A percentile compares a stretch with the other conserved stretches of the same genome.
phyloP scores from a whole-genome alignment of 2,113 vertebrate genomes.

The Gallinago media region DNA sequence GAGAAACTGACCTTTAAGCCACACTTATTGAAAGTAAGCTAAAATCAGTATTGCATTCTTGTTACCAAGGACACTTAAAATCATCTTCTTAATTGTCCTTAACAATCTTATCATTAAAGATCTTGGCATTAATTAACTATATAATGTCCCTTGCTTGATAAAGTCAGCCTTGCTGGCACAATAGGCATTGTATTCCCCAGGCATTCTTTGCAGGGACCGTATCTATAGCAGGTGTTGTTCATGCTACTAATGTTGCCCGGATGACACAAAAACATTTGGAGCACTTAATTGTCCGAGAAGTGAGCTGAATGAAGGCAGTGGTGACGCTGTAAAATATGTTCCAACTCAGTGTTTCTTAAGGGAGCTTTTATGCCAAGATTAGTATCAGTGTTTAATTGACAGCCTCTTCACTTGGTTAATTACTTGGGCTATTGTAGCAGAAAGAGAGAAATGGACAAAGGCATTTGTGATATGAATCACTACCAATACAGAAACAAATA shows the following conservation, averaged over 20 bases:
- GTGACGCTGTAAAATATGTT: conserved; percentile 78
- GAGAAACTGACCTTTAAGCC: conserved; percentile 81
- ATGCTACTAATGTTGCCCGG: conserved; percentile 74
- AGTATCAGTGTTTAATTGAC: conserved; percentile 88
- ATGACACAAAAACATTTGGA: conserved; percentile 79
- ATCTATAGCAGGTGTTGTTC: conserved; percentile 71
- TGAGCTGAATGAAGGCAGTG: conserved; percentile 80
- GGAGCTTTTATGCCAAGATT: conserved; percentile 84
- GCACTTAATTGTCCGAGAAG: conserved; percentile 81
- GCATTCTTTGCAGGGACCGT: conserved; percentile 73
- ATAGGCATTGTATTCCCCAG: conserved; percentile 69
- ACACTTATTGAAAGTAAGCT: conserved; percentile 81
- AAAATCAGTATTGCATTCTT: conserved; percentile 77
- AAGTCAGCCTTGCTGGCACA: conserved; percentile 75
- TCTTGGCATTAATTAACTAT: conserved; percentile 81
- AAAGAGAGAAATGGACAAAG: conserved; percentile 75
- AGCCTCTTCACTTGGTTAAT: conserved; percentile 86
- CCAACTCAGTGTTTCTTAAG: conserved; percentile 75
- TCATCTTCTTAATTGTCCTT: conserved; percentile 85
- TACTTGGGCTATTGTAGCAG: conserved; percentile 75
- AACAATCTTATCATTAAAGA: conserved; percentile 81
- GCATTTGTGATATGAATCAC: conserved; percentile 80
- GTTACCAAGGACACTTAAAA: conserved; percentile 86
- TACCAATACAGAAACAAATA: conserved; percentile 80
- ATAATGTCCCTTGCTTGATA: conserved; percentile 67